These are phyloP conservation scores for Eilema griseolum DNA, from an alignment of 2,888 invertebrate genomes.

Conservation along the genomic window DNA sequence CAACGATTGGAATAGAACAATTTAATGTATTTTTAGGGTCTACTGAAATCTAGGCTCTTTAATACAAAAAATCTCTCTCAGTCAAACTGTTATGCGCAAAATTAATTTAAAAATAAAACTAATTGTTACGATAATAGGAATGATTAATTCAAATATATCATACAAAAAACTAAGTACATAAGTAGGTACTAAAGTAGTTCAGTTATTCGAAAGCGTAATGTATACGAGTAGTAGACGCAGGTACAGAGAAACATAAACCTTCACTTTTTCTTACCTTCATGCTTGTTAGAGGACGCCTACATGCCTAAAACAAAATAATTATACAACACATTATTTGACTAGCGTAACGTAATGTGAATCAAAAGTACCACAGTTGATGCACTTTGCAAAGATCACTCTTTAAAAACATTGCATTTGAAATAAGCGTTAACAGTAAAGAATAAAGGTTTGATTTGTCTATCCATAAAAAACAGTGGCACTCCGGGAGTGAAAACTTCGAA, in stretches of 20 bases:
- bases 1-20: too few relatives aligned
- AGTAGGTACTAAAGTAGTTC: background rate
- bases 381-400: background rate
- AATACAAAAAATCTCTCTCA: background rate
- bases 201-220: background rate
- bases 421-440: too few relatives aligned
- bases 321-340: background rate
- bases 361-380: slow-evolving; percentile 1
- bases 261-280: background rate
- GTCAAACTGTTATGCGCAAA: background rate
- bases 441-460: too few relatives aligned
- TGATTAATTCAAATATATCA: background rate
- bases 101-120: background rate
- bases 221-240: too few relatives aligned
- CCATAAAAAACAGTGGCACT: too few relatives aligned
- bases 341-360: background rate
- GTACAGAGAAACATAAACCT: background rate
- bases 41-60: background rate
- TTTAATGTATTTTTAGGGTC: background rate
- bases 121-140: slow-evolving; percentile 1
- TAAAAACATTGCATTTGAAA: background rate
- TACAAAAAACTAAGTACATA: background rate
- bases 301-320: background rate
- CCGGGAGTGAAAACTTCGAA: too few relatives aligned
- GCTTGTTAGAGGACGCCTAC: background rate